A percentile compares a stretch with the other conserved stretches of the same genome.
These are phyloP conservation scores for Brevimyrus niger DNA, from an alignment of 2,113 vertebrate species.

Conservation along the genomic window DNA sequence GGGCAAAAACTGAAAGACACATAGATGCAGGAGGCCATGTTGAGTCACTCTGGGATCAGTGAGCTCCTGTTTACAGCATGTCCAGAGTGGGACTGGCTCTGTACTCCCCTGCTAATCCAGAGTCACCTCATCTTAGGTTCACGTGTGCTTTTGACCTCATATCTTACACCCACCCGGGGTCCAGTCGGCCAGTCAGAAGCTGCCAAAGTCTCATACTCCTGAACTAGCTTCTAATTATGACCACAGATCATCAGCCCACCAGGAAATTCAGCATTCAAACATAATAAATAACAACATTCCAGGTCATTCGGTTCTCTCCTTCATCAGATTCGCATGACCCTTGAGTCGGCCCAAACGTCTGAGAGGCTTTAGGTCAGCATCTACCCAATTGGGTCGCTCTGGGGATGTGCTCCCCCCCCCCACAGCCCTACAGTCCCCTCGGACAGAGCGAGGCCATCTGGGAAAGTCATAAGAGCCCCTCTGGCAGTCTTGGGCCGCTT, in stretches of 20 bases:
- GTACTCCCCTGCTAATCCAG: not conserved
- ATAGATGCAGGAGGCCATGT: not conserved
- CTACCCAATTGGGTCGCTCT: not conserved
- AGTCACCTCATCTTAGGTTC: not conserved
- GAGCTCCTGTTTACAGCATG: not conserved
- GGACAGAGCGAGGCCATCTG: slow-evolving; percentile 29
- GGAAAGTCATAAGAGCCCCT: slow-evolving; percentile 27
- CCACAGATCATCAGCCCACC: not conserved
- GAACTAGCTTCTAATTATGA: not conserved
- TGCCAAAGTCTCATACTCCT: not conserved
- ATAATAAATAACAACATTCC: not conserved
- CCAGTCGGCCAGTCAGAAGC: not conserved
- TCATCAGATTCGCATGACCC: not conserved
- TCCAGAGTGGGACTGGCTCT: not conserved
- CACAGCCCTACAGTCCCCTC: not conserved
- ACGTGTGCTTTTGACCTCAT: not conserved
- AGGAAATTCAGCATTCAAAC: not conserved
- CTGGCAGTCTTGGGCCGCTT: slow-evolving; percentile 18
- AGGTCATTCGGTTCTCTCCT: not conserved
- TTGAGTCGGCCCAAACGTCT: not conserved
- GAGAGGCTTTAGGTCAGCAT: not conserved
- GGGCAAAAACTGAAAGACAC: slow-evolving; percentile 7
- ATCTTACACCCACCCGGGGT: not conserved
- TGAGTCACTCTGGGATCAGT: not conserved
- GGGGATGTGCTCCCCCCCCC: not conserved